phyloP scores from a whole-genome alignment of 1,140 invertebrate species.

The Cylas formicarius region DNA sequence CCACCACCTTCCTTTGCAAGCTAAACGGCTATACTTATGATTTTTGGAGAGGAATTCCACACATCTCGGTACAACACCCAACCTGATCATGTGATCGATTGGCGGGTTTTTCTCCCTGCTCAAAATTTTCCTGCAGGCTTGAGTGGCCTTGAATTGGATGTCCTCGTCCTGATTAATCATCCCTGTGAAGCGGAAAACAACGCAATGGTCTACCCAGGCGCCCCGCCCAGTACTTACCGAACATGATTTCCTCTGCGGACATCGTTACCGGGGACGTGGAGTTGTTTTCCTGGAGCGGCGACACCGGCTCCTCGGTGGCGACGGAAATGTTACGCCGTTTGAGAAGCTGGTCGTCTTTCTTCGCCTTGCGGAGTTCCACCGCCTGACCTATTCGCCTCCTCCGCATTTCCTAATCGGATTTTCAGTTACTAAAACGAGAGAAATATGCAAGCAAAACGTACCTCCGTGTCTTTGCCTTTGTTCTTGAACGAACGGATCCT shows the following conservation, averaged over 20 bases:
- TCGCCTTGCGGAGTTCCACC: conserved; percentile 85
- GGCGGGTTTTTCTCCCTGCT: conserved; percentile 90
- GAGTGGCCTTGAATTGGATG: conserved; percentile 59
- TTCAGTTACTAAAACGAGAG: background rate
- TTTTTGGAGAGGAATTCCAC: conserved; percentile 66
- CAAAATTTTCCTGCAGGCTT: conserved; percentile 79
- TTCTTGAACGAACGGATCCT: conserved; percentile 42
- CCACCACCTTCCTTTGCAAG: too few relatives aligned
- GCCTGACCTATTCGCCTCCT: conserved; percentile 79
- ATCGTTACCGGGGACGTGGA: conserved; percentile 42
- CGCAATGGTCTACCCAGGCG: background rate
- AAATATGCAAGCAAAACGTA: conserved; percentile 19
- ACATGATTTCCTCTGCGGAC: conserved; percentile 56
- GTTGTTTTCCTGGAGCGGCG: conserved; percentile 50
- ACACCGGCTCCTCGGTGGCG: conserved; percentile 46
- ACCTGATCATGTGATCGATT: conserved; percentile 80
- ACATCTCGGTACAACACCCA: conserved; percentile 80
- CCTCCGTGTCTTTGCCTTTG: conserved; percentile 41
- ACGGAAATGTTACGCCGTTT: conserved; percentile 72
- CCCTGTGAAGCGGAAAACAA: conserved; percentile 34
- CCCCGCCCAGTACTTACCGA: conserved; percentile 36
- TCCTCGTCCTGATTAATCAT: conserved; percentile 57
- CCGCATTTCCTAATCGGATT: conserved; percentile 65
- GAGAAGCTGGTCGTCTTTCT: conserved; percentile 90
- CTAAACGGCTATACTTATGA: conserved; percentile 51